Evolutionary conservation across 2,113 vertebrate genomes (phyloP).

Genomic region (Micromys minutus): DNA sequence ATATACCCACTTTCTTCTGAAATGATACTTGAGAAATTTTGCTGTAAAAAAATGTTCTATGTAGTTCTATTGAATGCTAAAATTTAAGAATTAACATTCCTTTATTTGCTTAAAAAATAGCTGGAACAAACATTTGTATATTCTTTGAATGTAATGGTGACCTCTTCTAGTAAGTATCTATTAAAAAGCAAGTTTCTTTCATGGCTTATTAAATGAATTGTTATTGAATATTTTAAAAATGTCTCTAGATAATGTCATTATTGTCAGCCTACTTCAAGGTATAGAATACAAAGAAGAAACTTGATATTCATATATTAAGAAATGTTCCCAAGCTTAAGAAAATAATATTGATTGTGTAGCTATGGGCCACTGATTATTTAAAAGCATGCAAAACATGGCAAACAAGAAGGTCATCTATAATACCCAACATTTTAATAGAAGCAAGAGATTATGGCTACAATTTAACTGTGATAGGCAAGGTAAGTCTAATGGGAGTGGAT

Average conservation of each 20-base stretch:
- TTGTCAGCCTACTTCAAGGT: background rate
- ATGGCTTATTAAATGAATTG: background rate
- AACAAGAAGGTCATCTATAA: conserved; percentile 1
- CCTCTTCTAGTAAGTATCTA: background rate
- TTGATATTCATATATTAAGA: background rate
- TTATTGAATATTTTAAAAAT: background rate
- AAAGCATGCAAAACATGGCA: background rate
- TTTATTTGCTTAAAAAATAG: conserved; percentile 4
- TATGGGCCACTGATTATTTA: background rate
- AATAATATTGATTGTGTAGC: background rate
- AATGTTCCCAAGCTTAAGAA: background rate
- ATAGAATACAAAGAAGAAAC: background rate
- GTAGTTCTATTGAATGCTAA: background rate
- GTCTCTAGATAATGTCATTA: background rate
- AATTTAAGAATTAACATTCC: background rate
- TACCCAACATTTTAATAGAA: background rate
- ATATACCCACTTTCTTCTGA: background rate
- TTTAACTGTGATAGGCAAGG: background rate
- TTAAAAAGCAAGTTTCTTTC: background rate
- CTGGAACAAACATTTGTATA: background rate
- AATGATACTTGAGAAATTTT: background rate
- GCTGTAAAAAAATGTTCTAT: background rate
- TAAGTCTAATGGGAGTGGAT: background rate
- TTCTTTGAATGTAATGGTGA: background rate
- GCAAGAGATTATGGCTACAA: background rate